A percentile compares a stretch with the other conserved stretches of the same genome.
phyloP scores from a whole-genome alignment of 2,797 vertebrate species.

The Meriones psammophilus region DNA sequence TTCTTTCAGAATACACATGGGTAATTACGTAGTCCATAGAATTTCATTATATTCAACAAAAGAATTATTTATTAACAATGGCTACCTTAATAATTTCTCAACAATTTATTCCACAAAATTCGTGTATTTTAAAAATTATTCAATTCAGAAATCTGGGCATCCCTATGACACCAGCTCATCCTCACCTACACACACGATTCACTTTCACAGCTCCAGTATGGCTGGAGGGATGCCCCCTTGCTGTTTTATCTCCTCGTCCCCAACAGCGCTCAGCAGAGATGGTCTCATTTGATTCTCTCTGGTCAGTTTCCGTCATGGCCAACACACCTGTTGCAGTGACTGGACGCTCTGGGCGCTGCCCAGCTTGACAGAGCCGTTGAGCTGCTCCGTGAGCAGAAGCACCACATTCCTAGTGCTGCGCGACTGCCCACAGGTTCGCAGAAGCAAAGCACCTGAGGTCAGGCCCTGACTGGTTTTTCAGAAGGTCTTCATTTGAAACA shows the following conservation, averaged over 20 bases:
- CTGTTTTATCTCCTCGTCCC: background rate
- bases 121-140: background rate
- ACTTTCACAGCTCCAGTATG: background rate
- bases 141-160: background rate
- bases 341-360: background rate
- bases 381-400: conserved; percentile 56
- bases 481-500: conserved; percentile 31
- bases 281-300: conserved; percentile 11
- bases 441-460: conserved; percentile 12
- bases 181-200: too few relatives aligned
- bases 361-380: conserved; percentile 58
- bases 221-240: background rate
- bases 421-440: background rate
- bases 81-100: background rate
- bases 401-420: background rate
- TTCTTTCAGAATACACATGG: background rate
- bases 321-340: conserved; percentile 59
- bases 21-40: background rate
- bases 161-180: background rate
- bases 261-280: background rate
- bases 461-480: conserved; percentile 45
- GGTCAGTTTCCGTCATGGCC: conserved; percentile 63
- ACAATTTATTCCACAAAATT: background rate
- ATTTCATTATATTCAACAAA: background rate
- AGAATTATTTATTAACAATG: conserved; percentile 13